A percentile compares a stretch with the other conserved stretches of the same genome.
Evolutionary conservation across 2,797 vertebrate species (phyloP).

Genomic region (Falco cherrug): DNA sequence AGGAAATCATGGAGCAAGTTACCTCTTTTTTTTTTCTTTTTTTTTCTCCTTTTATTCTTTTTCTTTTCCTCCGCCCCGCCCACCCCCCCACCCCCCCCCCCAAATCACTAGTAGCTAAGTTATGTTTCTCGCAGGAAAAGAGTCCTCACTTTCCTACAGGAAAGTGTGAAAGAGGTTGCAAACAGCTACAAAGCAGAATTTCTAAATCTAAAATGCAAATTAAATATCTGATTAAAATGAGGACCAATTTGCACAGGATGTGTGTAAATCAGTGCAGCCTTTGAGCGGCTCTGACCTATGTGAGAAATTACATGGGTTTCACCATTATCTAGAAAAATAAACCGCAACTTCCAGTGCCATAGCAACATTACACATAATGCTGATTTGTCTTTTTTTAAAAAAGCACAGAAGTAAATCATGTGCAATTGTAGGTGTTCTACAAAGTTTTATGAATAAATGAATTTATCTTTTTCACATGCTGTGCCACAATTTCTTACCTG

Average conservation of each 20-base stretch:
- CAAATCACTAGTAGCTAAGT: background rate
- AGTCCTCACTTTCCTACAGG: background rate
- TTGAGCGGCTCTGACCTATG: conserved; percentile 15
- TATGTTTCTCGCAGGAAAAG: background rate
- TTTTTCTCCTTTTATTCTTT: no score
- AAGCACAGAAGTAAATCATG: background rate
- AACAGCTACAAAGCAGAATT: conserved; percentile 4
- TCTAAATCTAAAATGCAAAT: background rate
- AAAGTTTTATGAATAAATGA: background rate
- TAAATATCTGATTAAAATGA: background rate
- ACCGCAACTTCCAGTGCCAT: background rate
- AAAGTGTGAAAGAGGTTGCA: background rate
- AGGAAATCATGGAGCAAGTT: background rate
- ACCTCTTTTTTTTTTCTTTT: background rate
- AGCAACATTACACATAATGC: background rate
- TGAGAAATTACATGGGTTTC: background rate
- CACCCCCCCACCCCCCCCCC: no score
- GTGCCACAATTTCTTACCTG: background rate
- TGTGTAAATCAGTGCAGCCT: conserved; percentile 6
- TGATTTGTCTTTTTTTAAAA: background rate
- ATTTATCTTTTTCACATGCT: background rate
- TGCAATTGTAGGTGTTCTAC: background rate
- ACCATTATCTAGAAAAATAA: background rate
- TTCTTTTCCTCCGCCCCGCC: no score
- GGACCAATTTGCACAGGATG: conserved; percentile 20